Evolutionary conservation across 35 echinoderm and acorn worm species (phyloP).

Genomic region (Eucidaris tribuloides): DNA sequence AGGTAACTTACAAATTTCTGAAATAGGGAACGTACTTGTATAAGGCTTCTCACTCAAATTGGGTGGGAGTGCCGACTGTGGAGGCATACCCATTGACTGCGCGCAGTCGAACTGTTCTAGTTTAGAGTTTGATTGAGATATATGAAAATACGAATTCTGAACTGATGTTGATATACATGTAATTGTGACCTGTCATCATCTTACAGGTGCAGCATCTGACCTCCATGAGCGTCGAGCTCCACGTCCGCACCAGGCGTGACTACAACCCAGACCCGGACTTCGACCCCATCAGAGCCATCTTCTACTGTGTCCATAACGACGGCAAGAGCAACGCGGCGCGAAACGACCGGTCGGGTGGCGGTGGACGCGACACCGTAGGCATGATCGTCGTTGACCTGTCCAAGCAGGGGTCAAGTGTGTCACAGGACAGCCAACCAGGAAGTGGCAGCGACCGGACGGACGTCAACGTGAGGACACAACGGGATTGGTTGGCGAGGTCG

Average conservation of each 20-base stretch:
- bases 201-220: slow-evolving; percentile 83
- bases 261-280: slow-evolving; percentile 82
- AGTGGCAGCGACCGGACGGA: not conserved
- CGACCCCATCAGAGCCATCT: slow-evolving; percentile 83
- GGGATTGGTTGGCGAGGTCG: slow-evolving; percentile 23
- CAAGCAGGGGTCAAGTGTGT: slow-evolving; percentile 23
- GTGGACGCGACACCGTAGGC: not conserved
- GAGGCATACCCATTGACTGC: too few relatives aligned
- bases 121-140: too few relatives aligned
- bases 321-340: not conserved
- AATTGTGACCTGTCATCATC: too few relatives aligned
- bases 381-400: slow-evolving; percentile 58
- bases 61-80: too few relatives aligned
- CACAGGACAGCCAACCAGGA: not conserved
- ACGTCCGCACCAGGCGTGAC: slow-evolving; percentile 58
- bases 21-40: too few relatives aligned
- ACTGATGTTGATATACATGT: too few relatives aligned
- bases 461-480: not conserved
- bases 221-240: slow-evolving; percentile 85
- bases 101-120: too few relatives aligned
- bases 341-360: not conserved
- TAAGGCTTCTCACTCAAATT: too few relatives aligned
- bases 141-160: too few relatives aligned
- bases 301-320: slow-evolving; percentile 69
- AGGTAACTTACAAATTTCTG: too few relatives aligned